Base-by-base conservation (phyloP, 2,888 invertebrate genomes). In the Leptothorax acervorum region DNA sequence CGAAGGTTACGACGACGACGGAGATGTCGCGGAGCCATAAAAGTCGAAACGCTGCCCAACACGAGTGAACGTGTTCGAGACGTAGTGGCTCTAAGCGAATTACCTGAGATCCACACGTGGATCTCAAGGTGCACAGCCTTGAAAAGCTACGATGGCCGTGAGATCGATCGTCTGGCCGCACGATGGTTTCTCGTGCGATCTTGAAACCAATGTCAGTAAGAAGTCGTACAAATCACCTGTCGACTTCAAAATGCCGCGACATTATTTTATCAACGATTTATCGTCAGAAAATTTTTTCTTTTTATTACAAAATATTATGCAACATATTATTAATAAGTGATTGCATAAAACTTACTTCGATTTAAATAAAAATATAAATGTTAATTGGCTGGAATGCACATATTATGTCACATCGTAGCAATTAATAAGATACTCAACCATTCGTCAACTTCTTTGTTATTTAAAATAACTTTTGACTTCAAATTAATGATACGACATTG, bases 91-190 rank as follows among this genome's bases (percentile, higher is more conserved):
- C 82, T 89, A 88, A 90, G 87, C 88, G 90, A 90, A 89, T 90
- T 90, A 89, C 74, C 76, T 75, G 66, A 84, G 90, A 88, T 89
- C 86, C 87, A 85, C 66, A 66, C 68, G 79, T 70, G 86, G 90
- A 88, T 89, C 86, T 88, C 85, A 66, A 66, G 68, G 66, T 75
- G 65, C 63, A 9, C 83, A 85, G 71, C 90, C 90, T 90, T 90
- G 90, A 88, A 85, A 87, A 85, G 84, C 85, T 82, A 83, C 90
- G 89, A 88, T 86, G 87, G 86, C 89, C 90, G 88, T 82, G 70
- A 81, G 85, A 90, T 90, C 89, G 88, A 90, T 89, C 84, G 65
- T 57, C 35, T 57, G 28, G 35, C 35, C 71, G 31, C 55, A 57
- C 81, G 60, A 60, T 78, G 65, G 79, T 66, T 66, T 83, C 83